Base-by-base conservation (phyloP, 2,797 vertebrate genomes). In the Decapterus maruadsi region DNA sequence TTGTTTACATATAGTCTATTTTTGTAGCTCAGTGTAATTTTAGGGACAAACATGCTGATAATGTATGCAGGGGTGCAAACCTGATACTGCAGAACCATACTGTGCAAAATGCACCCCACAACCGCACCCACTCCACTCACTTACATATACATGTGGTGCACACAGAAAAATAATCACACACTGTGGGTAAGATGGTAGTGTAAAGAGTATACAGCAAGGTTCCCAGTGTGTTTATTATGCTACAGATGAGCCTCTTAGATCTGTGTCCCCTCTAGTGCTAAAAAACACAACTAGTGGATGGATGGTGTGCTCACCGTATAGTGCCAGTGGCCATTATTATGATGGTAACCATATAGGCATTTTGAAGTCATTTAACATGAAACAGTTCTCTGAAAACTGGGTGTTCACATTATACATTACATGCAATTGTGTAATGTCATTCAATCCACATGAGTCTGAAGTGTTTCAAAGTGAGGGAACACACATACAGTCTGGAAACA, bases 1-100 rank as follows among this genome's bases (percentile, higher is more conserved):
- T 60, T 90, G 90, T 90, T 93, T 92, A 84, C 80, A 88, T 89
- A 86, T 88, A 85, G 75, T 73, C 87, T 93, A 93, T 94, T 92
- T 93, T 85, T 81, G 81, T 80, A 84, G 74, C 71, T 61, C 68
- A 0, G 73, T 62, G 78, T 91, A 90, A 91, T 89, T 90, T 91
- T 91, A 91, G 90, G 81, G 84, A 87, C 87, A 90, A 91, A 92
- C 86, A 90, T 86, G 87, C 81, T 72, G 72, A 79, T 91, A 90
- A 90, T 87, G 86, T 88, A 55, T 87, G 60, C 80, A 45, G 72
- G 72, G 63, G 62, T 29, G 64, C 77, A 87, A 92, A 92, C 87
- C 57, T 83, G 87, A 92, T 85, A 80, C 84, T 75, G 60, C 57
- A 51, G 40, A 36, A 62, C 62, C 51, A 59, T 68, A 48, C 68